Conservation (phyloP, 2,888 invertebrate species). For the Drosophila cracens region DNA sequence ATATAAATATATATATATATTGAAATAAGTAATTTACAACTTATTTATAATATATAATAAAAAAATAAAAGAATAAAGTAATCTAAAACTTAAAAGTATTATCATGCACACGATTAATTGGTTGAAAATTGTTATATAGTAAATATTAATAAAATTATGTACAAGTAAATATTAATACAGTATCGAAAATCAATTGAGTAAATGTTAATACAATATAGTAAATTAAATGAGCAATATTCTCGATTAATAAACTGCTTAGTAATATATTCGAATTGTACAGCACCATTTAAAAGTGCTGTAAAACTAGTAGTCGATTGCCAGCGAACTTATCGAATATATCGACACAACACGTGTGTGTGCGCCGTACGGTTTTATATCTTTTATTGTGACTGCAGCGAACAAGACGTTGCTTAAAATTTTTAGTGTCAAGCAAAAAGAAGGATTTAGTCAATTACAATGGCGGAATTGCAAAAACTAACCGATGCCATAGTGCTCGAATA, state of each 20-base stretch:
- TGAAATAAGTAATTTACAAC: neutral
- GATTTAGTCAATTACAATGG: conserved; percentile 82
- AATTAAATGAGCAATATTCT: neutral
- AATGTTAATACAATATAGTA: neutral
- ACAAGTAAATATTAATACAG: neutral
- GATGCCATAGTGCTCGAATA: conserved; percentile 89
- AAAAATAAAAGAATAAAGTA: neutral
- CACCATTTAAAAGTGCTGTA: conserved; percentile 34
- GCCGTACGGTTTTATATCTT: conserved; percentile 16
- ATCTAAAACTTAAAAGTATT: neutral
- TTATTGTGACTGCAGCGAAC: conserved; percentile 29
- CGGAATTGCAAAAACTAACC: conserved; percentile 85
- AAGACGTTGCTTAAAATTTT: conserved; percentile 25
- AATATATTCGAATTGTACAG: neutral
- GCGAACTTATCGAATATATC: conserved; percentile 42
- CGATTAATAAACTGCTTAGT: neutral
- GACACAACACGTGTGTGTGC: conserved; percentile 60
- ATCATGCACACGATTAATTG: neutral
- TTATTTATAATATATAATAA: neutral
- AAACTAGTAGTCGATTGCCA: conserved; percentile 17
- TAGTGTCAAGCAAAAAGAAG: conserved; percentile 9
- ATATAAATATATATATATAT: neutral
- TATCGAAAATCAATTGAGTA: neutral
- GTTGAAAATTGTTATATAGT: neutral
- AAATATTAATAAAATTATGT: neutral